Evolutionary conservation across 2,888 invertebrate species (phyloP), one percentile per base, ranked within the genome.

Genomic region (Oxystoma pomonae): DNA sequence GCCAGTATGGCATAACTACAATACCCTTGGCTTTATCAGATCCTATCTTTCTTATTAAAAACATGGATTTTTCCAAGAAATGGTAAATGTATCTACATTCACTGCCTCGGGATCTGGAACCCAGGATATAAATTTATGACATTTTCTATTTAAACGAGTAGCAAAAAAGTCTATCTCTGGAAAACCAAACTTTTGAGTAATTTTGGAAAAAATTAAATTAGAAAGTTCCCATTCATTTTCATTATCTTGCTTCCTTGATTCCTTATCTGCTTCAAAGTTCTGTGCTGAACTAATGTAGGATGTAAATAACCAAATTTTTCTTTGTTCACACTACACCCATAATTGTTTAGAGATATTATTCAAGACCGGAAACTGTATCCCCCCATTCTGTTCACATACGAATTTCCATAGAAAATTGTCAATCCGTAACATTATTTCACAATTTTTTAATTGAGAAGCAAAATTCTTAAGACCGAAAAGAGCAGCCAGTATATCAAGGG

Each of bases 291-390:
- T n/a, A n/a, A n/a, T n/a, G n/a, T n/a, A n/a, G n/a, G n/a, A n/a
- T n/a, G n/a, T n/a, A n/a, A n/a, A n/a, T n/a, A n/a, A 60, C 61
- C 62, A 68, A 19, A 70, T 55, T 17, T 62, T 69, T 35, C 59
- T 59, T 16, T 35, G 72, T 73, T 64, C 64, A 61, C 35, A 76
- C 57, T 9, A 65, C 52, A 62, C 55, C 68, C 69, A 68, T 55
- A 74, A 71, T 9, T 65, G 58, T 35, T 67, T 61, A 52, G 67
- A 63, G 50, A 72, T 35, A 58, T 61, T 17, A 58, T 70, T 69
- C 16, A 70, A 65, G 16, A 68, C 62, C 0, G 64, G 60, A 55
- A 66, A 70, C 60, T 68, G 58, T n/a, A 67, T 55, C 16, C 65
- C 63, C 5, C 63, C 63, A 59, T 66, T 68, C 22, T 66, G 53